These are phyloP conservation scores for Drosophila virilis DNA, from an alignment of 1,140 invertebrate genomes.

Conservation along the genomic window DNA sequence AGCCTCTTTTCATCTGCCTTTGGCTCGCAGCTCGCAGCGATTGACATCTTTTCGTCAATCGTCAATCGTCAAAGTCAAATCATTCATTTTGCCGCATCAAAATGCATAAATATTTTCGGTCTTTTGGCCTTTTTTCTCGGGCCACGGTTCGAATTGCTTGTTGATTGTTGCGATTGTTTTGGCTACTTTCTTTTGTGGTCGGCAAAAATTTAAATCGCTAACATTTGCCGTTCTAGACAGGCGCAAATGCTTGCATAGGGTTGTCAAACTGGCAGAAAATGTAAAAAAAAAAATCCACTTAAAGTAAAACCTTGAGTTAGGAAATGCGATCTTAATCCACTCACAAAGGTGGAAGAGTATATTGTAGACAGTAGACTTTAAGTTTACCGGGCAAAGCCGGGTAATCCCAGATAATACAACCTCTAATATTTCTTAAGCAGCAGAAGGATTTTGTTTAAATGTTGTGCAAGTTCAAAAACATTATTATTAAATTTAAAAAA, in stretches of 20 bases:
- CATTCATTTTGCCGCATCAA: conserved; percentile 84
- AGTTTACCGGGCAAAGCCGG: too few species aligned
- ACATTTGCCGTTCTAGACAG: conserved; percentile 32
- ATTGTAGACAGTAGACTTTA: too few species aligned
- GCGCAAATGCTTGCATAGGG: conserved; percentile 33
- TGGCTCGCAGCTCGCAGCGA: conserved; percentile 27
- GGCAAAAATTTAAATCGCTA: conserved; percentile 67
- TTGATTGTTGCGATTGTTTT: conserved; percentile 72
- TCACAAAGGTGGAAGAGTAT: too few species aligned
- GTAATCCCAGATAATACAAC: too few species aligned
- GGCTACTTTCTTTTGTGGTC: conserved; percentile 23
- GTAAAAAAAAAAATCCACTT: neutral
- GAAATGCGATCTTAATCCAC: too few species aligned
- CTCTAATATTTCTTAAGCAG: too few species aligned
- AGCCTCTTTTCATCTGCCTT: conserved; percentile 10
- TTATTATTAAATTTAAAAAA: too few species aligned
- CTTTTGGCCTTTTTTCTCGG: conserved; percentile 34
- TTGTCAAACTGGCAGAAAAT: conserved; percentile 31
- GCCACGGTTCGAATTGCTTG: conserved; percentile 68
- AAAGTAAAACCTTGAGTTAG: too few species aligned
- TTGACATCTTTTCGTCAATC: conserved; percentile 84
- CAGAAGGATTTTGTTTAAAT: too few species aligned
- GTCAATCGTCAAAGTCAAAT: conserved; percentile 78
- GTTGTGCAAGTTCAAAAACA: too few species aligned
- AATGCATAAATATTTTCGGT: conserved; percentile 77